Percentiles rank a stretch among this genome's conserved stretches.
Evolutionary conservation across 2,113 vertebrate species (phyloP).

Genomic region (Hippoglossus stenolepis): DNA sequence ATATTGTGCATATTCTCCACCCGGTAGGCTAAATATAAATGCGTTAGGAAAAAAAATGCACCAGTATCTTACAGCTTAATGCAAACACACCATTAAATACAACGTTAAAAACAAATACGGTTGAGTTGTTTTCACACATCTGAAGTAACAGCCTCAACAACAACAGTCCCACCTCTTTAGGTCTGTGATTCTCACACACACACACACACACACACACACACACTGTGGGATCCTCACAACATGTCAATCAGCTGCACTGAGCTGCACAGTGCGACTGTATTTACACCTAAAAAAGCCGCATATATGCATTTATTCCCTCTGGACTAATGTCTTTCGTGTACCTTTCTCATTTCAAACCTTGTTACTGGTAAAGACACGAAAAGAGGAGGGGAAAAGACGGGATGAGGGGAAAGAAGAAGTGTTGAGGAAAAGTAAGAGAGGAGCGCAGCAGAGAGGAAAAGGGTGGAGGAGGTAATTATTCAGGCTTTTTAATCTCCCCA

Average conservation of each 20-base stretch:
- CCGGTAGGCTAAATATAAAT: neutral
- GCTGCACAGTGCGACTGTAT: neutral
- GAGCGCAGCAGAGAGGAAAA: neutral
- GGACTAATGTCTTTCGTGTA: neutral
- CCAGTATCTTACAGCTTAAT: neutral
- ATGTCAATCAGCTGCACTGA: too few relatives aligned
- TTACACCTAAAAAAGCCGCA: neutral
- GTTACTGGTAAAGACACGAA: neutral
- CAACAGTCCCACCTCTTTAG: neutral
- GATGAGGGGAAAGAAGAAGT: neutral
- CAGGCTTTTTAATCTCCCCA: conserved; percentile 30
- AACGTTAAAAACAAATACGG: too few relatives aligned
- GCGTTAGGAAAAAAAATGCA: neutral
- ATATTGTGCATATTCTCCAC: neutral
- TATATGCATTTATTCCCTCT: neutral
- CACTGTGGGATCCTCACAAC: neutral
- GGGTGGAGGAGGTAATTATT: neutral
- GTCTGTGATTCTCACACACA: neutral
- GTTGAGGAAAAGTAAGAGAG: neutral
- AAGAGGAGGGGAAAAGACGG: neutral
- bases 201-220: conserved; percentile 2
- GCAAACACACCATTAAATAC: too few relatives aligned
- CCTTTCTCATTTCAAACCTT: neutral
- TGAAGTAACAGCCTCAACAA: neutral
- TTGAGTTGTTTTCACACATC: too few relatives aligned